A percentile compares a stretch with the other conserved stretches of the same genome.
phyloP scores from a whole-genome alignment of 2,113 vertebrate genomes.

The Pterocles orientalis region DNA sequence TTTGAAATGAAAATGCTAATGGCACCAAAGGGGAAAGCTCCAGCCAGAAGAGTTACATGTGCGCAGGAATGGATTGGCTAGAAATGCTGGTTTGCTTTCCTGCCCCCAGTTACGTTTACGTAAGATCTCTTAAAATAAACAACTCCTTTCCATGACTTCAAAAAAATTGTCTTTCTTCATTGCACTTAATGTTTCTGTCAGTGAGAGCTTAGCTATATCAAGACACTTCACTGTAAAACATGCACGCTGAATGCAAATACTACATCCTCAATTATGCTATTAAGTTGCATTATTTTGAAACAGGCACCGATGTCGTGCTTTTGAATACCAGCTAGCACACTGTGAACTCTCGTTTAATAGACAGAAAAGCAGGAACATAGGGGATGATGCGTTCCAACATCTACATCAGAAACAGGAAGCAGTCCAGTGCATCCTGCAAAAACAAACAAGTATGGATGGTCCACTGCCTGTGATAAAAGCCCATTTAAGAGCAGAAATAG shows the following conservation, averaged over 20 bases:
- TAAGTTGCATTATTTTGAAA: constrained; percentile 29
- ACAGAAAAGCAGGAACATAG: neutral
- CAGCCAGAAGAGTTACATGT: constrained; percentile 70
- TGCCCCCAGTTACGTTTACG: constrained; percentile 43
- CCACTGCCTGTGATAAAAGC: neutral
- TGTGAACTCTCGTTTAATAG: neutral
- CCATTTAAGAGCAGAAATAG: neutral
- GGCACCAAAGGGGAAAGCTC: constrained; percentile 72
- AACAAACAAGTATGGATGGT: neutral
- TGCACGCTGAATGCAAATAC: constrained; percentile 12
- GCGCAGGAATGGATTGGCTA: constrained; percentile 61
- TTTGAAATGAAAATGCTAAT: constrained; percentile 83
- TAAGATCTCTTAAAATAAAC: constrained; percentile 75
- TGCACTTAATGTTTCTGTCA: constrained; percentile 37
- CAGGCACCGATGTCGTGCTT: neutral
- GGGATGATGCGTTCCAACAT: neutral
- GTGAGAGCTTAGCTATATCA: constrained; percentile 6
- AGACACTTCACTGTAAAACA: constrained; percentile 56
- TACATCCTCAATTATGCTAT: neutral
- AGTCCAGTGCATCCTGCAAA: neutral
- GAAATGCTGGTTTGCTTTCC: constrained; percentile 52
- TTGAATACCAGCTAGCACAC: constrained; percentile 5
- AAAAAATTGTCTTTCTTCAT: constrained; percentile 39
- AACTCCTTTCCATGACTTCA: constrained; percentile 59
- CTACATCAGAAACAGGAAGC: neutral